Base-by-base conservation (phyloP, 1,140 invertebrate genomes). In the Acarapis woodi region DNA sequence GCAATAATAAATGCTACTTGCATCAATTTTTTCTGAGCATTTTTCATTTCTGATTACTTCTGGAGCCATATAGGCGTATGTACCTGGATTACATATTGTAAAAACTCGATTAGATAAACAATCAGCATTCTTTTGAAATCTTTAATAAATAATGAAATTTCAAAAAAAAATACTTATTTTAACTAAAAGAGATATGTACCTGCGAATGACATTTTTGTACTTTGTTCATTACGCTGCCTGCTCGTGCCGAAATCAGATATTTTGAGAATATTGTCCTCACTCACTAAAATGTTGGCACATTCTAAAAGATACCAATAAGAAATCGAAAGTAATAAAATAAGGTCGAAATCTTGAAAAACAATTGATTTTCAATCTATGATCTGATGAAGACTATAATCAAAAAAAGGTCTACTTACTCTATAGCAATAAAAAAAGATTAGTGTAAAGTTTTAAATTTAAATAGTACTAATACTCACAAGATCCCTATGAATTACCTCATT, bases 21-120 rank as follows among this genome's bases (percentile, higher is more conserved):
- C 25, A 25, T n/a, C n/a, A n/a, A 38, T 30, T 22, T 45, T 43
- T 19, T 26, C 33, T 18, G 32, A 46, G 23, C 37, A 44, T 20
- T 76, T 76, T 51, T 94, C 80, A 53, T 88, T 85, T 35, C 83
- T 67, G 41, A 97, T 96, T 6, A 94, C 76, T 61, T 97, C 90
- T 1, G 90, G 90, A 1, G 88, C 87, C 88, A 97, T 96, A 88
- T 88, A 96, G 1, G 82, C 79, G 2, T 90, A 80, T 0, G 88
- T 96, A 21, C 60, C 59, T 22, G 15, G 6, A 35, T 22, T 18
- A 8, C n/a, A 19, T 10, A 20, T 22, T 19, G 14, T 20, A 8
- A 9, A 35, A 4, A 6, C 15, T 8, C 6, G 9, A 9, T 19
- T 15, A 5, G n/a, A n/a, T n/a, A n/a, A n/a, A n/a, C n/a, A n/a